phyloP scores from a whole-genome alignment of 2,797 vertebrate species.

The Ciconia nigra region DNA sequence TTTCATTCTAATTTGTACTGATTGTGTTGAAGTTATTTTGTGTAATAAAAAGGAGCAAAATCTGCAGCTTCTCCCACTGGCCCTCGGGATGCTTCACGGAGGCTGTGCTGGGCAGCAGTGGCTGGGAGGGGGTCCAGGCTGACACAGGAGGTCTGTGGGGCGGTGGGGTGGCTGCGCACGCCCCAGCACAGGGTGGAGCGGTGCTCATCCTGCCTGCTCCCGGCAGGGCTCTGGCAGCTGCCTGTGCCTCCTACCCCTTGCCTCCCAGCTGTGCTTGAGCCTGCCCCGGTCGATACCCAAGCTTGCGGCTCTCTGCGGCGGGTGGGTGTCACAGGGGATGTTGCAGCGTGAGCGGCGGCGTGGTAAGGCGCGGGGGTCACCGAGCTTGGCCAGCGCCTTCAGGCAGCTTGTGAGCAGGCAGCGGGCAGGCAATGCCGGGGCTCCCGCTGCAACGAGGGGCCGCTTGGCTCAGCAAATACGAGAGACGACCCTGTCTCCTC shows the following conservation, averaged over 20 bases:
- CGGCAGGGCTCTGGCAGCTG: background rate
- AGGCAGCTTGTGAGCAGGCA: background rate
- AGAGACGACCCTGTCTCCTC: too few species aligned
- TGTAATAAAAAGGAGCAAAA: background rate
- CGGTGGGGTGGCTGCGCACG: background rate
- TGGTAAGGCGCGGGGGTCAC: fast-evolving
- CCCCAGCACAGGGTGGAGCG: background rate
- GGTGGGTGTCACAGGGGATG: background rate
- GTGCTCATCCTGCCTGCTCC: background rate
- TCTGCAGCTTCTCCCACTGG: background rate
- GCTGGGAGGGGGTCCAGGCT: background rate
- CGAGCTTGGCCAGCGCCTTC: fast-evolving
- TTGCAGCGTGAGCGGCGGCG: fast-evolving
- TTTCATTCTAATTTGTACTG: background rate
- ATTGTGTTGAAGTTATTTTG: background rate
- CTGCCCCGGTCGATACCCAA: background rate
- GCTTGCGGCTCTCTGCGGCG: background rate
- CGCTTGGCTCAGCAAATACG: background rate
- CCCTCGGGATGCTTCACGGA: background rate
- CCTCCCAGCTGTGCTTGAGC: background rate
- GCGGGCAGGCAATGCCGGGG: fast-evolving
- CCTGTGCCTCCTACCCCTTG: background rate
- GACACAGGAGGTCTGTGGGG: background rate
- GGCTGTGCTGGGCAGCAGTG: background rate
- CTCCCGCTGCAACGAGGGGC: fast-evolving